Percentiles rank a stretch among this genome's conserved stretches.
Evolutionary conservation across 2,113 vertebrate genomes (phyloP).

Genomic region (Ranitomeya imitator): DNA sequence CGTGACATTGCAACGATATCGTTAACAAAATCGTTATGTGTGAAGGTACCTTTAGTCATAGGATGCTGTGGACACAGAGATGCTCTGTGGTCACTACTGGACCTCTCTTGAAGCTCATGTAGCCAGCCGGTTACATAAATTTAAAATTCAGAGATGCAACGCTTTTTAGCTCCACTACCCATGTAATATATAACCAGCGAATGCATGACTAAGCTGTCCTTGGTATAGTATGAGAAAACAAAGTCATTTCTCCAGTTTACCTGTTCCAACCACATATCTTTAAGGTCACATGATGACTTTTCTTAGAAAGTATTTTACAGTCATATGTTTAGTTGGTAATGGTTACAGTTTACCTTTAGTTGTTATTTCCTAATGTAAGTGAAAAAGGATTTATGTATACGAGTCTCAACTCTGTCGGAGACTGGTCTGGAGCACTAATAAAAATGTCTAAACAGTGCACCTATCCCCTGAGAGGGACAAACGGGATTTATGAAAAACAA

Average conservation of each 20-base stretch:
- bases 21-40: too few species aligned
- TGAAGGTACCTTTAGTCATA: too few species aligned
- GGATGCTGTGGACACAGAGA: not conserved
- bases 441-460: too few species aligned
- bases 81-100: not conserved
- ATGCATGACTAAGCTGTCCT: not conserved
- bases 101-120: not conserved
- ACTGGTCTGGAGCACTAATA: too few species aligned
- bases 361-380: not conserved
- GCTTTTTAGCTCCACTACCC: not conserved
- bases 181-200: not conserved
- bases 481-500: too few species aligned
- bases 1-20: too few species aligned
- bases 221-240: not conserved
- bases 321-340: not conserved
- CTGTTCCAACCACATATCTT: not conserved
- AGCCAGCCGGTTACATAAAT: too few species aligned
- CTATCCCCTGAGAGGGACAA: too few species aligned
- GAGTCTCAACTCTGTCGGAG: too few species aligned
- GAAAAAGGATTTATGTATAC: not conserved
- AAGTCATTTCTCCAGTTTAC: not conserved
- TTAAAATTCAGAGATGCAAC: too few species aligned
- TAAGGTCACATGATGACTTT: not conserved
- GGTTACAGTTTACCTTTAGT: not conserved
- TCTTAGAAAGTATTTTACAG: slow-evolving; percentile 17